Base-by-base conservation (phyloP, 1,140 invertebrate genomes). In the Scaptomyza hsui region DNA sequence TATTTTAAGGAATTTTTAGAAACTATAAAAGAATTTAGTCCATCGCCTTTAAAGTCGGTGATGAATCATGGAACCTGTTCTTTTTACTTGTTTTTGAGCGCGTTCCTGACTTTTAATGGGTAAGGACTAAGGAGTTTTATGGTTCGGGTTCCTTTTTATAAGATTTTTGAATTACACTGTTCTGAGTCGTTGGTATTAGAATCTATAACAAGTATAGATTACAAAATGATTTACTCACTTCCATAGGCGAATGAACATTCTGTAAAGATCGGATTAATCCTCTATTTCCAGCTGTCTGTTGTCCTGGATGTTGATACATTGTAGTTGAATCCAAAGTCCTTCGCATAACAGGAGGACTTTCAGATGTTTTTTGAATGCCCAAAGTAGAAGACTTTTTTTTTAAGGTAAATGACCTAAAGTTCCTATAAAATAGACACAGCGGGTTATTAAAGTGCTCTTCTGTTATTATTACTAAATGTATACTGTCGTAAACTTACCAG, bases 351-450 rank as follows among this genome's bases (percentile, higher is more conserved):
- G 90, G 90, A 37, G 91, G 91, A 55, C 90, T 91, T 51, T 91
- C 91, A 24, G 91, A 91, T 61, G 91, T 91, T 81, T 91, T 91
- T 45, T 91, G 91, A 42, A 91, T 90, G 1, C 91, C 91, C 39
- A 91, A 69, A 35, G 89, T 90, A 4, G 91, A 91, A 6, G 90
- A 91, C 59, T 86, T 91, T 35, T 91, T 91, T 47, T 89, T 91
- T 13, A 78, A 49, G 10, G 75, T 77, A 71, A 91, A 90, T 29
- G 90, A 83, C 39, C 89, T 90, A 19, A 89, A 80, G 21, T 70
- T 52, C 86, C 91, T 91, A 29, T 3, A 69, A 73, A 24, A 39
- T 0, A 35, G 7, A 29, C 0, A 3, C n/a, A n/a, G 7, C 2
- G 2, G n/a, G 32, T n/a, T 4, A n/a, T n/a, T 12, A 44, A 12